Base-by-base conservation (phyloP, 2,888 invertebrate species). In the Sphaerophoria taeniata region DNA sequence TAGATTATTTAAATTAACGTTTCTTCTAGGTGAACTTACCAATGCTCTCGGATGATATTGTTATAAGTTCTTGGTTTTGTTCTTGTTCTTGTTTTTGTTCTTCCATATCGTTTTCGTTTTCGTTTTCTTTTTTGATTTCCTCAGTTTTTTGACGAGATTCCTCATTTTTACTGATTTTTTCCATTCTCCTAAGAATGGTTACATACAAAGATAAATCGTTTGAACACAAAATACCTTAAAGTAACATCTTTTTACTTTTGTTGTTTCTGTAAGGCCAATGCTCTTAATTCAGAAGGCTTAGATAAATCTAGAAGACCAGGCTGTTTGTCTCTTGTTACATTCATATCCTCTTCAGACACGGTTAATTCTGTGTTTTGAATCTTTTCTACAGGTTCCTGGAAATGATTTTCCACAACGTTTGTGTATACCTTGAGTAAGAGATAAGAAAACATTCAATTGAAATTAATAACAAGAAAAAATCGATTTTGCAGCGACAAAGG, bases 261-360 rank as follows among this genome's bases (percentile, higher is more conserved):
- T 81, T 91, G 90, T 88, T 91, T 91, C 87, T 90, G 24, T 31
- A 76, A 53, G n/a, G 81, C 81, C 6, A 85, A 43, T 12, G 85
- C 76, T 87, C 92, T 90, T 88, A 92, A 91, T 89, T 92, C 92
- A 79, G 92, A 92, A 86, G 92, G 92, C 85, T 89, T 90, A 69
- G 92, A 90, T 78, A 91, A 90, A 87, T 92, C 92, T 84, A 92
- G 88, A 76, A 92, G 88, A 67, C 91, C 91, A 60, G 89, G 90
- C 2, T 88, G 89, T 51, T 89, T 89, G 75, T 90, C 89, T 85
- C 89, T 91, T 67, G 88, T 87, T 60, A 88, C 88, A 55, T 87
- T 88, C 56, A 88, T 88, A 87, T 88, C 88, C 56, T 88, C 88
- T 51, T 86, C 88, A 45, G 74, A 77, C 5, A 73, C 85, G 77